A percentile compares a stretch with the other conserved stretches of the same genome.
Conservation (phyloP, 2,888 invertebrate species). For the Cerceris ruficornis region DNA sequence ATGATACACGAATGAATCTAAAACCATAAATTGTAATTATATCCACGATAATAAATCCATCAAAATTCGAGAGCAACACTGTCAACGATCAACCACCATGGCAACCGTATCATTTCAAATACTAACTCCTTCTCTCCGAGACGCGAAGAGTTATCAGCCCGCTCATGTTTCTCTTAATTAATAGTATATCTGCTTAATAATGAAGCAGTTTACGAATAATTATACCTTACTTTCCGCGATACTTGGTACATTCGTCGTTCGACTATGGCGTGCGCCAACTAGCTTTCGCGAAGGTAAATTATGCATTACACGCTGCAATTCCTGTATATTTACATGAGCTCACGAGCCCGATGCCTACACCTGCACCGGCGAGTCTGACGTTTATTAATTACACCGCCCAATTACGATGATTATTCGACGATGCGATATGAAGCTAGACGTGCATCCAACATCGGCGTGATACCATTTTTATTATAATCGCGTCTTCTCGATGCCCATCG, state of each 20-base stretch:
- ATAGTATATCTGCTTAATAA: constrained; percentile 23
- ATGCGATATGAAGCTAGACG: not conserved
- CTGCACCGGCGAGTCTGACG: constrained; percentile 47
- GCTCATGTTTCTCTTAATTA: constrained; percentile 22
- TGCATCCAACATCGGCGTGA: not conserved
- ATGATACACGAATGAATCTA: too few relatives aligned
- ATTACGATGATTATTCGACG: constrained; percentile 26
- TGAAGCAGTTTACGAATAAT: constrained; percentile 28
- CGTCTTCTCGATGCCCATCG: too few relatives aligned
- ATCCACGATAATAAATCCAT: too few relatives aligned
- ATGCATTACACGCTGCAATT: constrained; percentile 34
- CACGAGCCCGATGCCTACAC: constrained; percentile 41
- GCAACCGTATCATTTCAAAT: too few relatives aligned
- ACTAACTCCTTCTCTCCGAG: too few relatives aligned
- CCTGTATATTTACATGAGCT: constrained; percentile 22
- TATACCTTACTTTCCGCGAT: constrained; percentile 14
- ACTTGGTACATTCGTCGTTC: not conserved
- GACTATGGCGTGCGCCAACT: constrained; percentile 29
- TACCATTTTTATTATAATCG: too few relatives aligned
- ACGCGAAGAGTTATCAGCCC: not conserved
- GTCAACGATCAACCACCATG: too few relatives aligned
- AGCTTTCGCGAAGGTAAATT: constrained; percentile 30
- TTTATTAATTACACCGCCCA: constrained; percentile 54
- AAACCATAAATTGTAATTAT: too few relatives aligned
- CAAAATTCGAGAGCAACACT: too few relatives aligned